These are phyloP conservation scores for Colostygia pectinataria DNA, from an alignment of 2,888 invertebrate genomes.

Conservation along the genomic window DNA sequence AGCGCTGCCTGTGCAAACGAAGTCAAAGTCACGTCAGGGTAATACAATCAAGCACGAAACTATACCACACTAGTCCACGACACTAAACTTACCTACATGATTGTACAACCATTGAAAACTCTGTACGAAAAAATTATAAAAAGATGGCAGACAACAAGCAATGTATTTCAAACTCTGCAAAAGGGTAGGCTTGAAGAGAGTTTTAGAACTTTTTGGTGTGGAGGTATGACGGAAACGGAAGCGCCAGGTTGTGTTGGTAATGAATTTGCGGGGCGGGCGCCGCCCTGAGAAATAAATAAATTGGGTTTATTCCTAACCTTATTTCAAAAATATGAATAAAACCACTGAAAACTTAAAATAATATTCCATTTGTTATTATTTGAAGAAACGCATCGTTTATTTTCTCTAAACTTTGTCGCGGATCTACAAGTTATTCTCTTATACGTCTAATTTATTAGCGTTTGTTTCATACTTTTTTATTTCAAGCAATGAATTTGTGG, in stretches of 20 bases:
- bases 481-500: no score
- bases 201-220: constrained; percentile 12
- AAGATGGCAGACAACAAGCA: constrained; percentile 32
- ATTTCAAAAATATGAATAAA: neutral
- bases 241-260: constrained; percentile 74
- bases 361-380: no score
- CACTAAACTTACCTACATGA: constrained; percentile 2
- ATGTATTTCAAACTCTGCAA: constrained; percentile 32
- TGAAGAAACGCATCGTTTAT: no score
- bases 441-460: no score
- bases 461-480: no score
- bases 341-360: no score
- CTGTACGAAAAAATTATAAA: neutral
- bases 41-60: constrained; percentile 56
- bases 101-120: constrained; percentile 5
- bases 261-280: constrained; percentile 79
- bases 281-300: constrained; percentile 63
- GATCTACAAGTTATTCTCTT: no score
- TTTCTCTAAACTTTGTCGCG: no score
- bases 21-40: constrained; percentile 66
- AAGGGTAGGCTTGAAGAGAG: constrained; percentile 44
- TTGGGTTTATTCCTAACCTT: constrained; percentile 18
- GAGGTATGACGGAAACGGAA: constrained; percentile 69
- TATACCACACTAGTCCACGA: constrained; percentile 26
- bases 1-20: constrained; percentile 71